phyloP scores from a whole-genome alignment of 2,888 invertebrate species.

The Lingula anatina region DNA sequence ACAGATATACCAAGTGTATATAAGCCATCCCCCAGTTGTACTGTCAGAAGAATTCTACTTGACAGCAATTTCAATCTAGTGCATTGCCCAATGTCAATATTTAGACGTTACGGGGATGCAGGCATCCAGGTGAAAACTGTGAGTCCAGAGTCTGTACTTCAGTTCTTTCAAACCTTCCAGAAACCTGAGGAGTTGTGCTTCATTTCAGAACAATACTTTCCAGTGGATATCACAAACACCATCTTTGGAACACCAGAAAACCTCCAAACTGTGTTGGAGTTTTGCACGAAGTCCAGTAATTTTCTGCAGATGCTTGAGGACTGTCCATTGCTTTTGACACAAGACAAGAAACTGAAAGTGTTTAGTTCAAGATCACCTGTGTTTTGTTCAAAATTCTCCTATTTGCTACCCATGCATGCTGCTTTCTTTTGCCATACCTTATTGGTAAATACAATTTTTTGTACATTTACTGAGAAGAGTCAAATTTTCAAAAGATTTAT shows the following conservation, averaged over 20 bases:
- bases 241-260: background rate
- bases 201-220: background rate
- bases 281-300: constrained; percentile 10
- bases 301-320: constrained; percentile 14
- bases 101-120: constrained; percentile 9
- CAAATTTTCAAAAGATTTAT: too few species aligned
- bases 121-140: constrained; percentile 9
- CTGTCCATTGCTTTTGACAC: constrained; percentile 23
- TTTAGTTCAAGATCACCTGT: constrained; percentile 13
- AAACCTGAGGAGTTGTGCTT: background rate
- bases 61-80: constrained; percentile 13
- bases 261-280: constrained; percentile 13
- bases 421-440: too few species aligned
- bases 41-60: background rate
- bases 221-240: constrained; percentile 1
- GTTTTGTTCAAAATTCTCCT: too few species aligned
- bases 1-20: too few species aligned
- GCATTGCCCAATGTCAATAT: constrained; percentile 8
- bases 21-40: background rate
- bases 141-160: constrained; percentile 14
- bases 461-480: too few species aligned
- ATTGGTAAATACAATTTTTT: too few species aligned
- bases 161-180: constrained; percentile 12
- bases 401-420: too few species aligned
- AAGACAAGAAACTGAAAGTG: constrained; percentile 14